Evolutionary conservation across 2,888 invertebrate species (phyloP).

Genomic region (Drosophila neoperkinsi): DNA sequence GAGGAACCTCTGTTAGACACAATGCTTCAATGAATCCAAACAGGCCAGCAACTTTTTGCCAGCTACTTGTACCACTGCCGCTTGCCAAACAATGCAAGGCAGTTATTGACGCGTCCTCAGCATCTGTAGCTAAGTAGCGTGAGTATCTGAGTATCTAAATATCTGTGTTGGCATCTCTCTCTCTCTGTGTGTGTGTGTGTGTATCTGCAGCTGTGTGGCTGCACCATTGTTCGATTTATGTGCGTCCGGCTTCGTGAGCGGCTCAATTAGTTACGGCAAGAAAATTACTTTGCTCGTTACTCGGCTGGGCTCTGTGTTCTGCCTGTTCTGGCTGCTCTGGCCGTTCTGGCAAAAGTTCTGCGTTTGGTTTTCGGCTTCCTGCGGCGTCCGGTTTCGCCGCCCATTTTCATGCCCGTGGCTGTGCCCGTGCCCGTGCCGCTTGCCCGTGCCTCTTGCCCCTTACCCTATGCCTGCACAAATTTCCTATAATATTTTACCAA

Average conservation of each 20-base stretch:
- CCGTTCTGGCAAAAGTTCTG: constrained; percentile 43
- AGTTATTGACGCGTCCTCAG: constrained; percentile 49
- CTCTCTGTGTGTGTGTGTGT: constrained; percentile 4
- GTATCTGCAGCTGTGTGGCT: constrained; percentile 35
- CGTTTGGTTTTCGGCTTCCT: constrained; percentile 49
- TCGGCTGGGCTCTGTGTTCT: constrained; percentile 18
- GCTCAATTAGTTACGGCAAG: constrained; percentile 79
- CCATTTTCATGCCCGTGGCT: constrained; percentile 7
- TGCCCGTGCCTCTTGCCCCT: neutral
- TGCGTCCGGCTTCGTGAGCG: constrained; percentile 58
- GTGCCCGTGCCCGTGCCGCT: neutral
- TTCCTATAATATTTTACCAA: constrained; percentile 48
- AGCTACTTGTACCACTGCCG: constrained; percentile 6
- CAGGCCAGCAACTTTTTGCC: constrained; percentile 18
- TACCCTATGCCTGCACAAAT: constrained; percentile 30
- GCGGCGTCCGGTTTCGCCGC: constrained; percentile 34
- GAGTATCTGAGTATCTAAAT: constrained; percentile 4
- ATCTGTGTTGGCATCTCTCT: constrained; percentile 2
- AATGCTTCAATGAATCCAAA: constrained; percentile 37
- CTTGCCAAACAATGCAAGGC: constrained; percentile 42
- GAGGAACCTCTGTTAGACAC: constrained; percentile 36
- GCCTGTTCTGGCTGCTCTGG: constrained; percentile 4
- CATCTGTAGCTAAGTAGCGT: constrained; percentile 19
- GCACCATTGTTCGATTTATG: constrained; percentile 64
- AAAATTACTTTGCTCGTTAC: constrained; percentile 66